Conservation (phyloP, 2,797 vertebrate species). For the Menidia menidia region DNA sequence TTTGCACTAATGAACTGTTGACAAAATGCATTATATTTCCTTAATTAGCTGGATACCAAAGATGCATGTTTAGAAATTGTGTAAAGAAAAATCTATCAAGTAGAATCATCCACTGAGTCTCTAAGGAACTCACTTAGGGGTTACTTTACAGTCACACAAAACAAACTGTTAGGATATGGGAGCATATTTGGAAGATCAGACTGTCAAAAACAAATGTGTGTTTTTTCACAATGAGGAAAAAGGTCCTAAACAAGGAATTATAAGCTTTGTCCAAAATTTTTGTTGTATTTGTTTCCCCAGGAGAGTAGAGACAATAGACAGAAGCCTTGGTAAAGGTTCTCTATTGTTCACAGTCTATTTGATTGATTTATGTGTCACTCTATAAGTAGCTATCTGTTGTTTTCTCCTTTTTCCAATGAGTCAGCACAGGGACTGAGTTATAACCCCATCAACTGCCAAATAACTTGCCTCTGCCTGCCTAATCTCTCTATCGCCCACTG, state of each 20-base stretch:
- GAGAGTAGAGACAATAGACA: neutral
- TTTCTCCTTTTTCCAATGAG: constrained; percentile 39
- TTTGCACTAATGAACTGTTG: no score
- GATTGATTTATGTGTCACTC: constrained; percentile 10
- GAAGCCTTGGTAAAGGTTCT: neutral
- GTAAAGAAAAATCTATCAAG: no score
- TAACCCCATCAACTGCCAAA: constrained; percentile 27
- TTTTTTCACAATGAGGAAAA: neutral
- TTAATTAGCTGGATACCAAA: neutral
- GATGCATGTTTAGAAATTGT: neutral
- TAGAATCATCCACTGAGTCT: no score
- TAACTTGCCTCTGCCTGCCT: constrained; percentile 62
- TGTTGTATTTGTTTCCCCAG: neutral
- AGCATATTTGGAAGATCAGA: constrained; percentile 12
- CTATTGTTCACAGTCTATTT: neutral
- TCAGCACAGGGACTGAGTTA: constrained; percentile 51
- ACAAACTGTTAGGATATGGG: neutral
- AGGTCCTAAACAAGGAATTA: constrained; percentile 1
- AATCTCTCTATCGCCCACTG: constrained; percentile 19
- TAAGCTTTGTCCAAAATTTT: neutral
- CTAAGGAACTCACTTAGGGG: neutral
- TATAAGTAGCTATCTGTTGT: constrained; percentile 26
- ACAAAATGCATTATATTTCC: no score
- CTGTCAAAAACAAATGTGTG: constrained; percentile 16
- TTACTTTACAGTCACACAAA: constrained; percentile 5